Percentiles rank a stretch among this genome's conserved stretches.
Evolutionary conservation across 1,140 invertebrate species (phyloP).

Genomic region (Ostrea edulis): DNA sequence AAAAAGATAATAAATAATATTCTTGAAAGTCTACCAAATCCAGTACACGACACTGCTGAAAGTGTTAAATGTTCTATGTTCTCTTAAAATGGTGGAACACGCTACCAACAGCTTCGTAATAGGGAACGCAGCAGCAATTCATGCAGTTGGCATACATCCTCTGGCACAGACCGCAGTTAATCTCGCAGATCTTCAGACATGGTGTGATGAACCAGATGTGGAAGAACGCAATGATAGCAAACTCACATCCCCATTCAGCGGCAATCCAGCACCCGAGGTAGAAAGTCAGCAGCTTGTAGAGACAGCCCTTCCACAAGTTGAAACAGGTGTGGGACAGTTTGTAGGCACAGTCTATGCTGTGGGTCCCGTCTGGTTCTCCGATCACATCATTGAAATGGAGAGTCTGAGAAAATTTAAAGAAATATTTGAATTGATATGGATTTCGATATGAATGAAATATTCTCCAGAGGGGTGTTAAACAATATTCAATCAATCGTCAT

Average conservation of each 20-base stretch:
- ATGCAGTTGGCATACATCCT: constrained; percentile 82
- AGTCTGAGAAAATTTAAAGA: constrained; percentile 65
- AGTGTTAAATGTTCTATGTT: no score
- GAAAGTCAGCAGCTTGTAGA: constrained; percentile 85
- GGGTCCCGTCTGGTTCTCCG: constrained; percentile 87
- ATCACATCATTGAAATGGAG: constrained; percentile 86
- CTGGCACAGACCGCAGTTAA: constrained; percentile 83
- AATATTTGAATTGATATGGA: no score
- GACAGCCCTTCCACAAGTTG: constrained; percentile 84
- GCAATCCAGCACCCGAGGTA: constrained; percentile 85
- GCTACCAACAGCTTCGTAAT: constrained; percentile 83
- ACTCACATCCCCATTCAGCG: constrained; percentile 85
- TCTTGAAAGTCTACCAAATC: no score
- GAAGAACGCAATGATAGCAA: constrained; percentile 86
- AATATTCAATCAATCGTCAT: no score
- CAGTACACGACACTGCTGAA: no score
- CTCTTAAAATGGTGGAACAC: constrained; percentile 78
- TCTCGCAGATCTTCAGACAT: constrained; percentile 72
- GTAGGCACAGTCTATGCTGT: constrained; percentile 88
- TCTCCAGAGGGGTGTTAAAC: no score
- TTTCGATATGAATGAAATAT: no score
- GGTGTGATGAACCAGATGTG: constrained; percentile 77
- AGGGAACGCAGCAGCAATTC: constrained; percentile 83
- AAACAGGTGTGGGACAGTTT: constrained; percentile 85
- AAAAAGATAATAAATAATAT: no score